phyloP scores from a whole-genome alignment of 2,888 invertebrate genomes.

The Thyatira batis region DNA sequence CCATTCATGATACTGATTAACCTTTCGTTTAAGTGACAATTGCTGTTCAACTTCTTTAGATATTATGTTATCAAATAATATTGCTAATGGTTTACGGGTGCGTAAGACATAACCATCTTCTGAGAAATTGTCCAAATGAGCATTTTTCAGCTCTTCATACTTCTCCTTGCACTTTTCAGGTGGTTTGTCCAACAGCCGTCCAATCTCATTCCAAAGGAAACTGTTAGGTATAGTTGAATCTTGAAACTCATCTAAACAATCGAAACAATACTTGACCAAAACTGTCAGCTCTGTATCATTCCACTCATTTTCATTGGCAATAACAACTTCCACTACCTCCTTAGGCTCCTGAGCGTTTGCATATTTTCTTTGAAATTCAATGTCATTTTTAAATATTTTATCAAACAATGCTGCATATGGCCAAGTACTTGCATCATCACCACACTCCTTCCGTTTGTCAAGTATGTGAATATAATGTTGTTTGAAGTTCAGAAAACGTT shows the following conservation, averaged over 20 bases:
- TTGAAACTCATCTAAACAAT: slow-evolving; percentile 69
- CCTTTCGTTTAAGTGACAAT: slow-evolving; percentile 23
- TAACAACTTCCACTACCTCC: slow-evolving; percentile 10
- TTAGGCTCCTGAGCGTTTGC: slow-evolving; percentile 15
- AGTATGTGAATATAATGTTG: slow-evolving; percentile 67
- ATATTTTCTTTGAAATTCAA: slow-evolving; percentile 57
- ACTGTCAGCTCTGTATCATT: slow-evolving; percentile 60
- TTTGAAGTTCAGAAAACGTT: slow-evolving; percentile 68
- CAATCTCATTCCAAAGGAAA: slow-evolving; percentile 73
- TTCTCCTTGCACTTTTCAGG: slow-evolving; percentile 57
- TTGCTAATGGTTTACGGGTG: slow-evolving; percentile 53
- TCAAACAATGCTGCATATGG: slow-evolving; percentile 67
- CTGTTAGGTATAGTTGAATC: slow-evolving; percentile 66
- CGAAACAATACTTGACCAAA: slow-evolving; percentile 67
- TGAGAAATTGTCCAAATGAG: slow-evolving; percentile 53
- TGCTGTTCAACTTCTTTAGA: slow-evolving; percentile 52
- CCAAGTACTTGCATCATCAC: slow-evolving; percentile 54
- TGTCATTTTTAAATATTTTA: slow-evolving; percentile 61
- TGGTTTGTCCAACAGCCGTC: slow-evolving; percentile 59
- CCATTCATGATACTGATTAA: not conserved
- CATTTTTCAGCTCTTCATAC: slow-evolving; percentile 48
- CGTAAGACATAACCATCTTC: slow-evolving; percentile 49
- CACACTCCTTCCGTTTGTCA: slow-evolving; percentile 47
- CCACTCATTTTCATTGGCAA: slow-evolving; percentile 41
- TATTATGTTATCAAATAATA: slow-evolving; percentile 67